Percentiles rank a stretch among this genome's conserved stretches.
Conservation (phyloP, 2,797 vertebrate genomes). For the Smutsia gigantea region DNA sequence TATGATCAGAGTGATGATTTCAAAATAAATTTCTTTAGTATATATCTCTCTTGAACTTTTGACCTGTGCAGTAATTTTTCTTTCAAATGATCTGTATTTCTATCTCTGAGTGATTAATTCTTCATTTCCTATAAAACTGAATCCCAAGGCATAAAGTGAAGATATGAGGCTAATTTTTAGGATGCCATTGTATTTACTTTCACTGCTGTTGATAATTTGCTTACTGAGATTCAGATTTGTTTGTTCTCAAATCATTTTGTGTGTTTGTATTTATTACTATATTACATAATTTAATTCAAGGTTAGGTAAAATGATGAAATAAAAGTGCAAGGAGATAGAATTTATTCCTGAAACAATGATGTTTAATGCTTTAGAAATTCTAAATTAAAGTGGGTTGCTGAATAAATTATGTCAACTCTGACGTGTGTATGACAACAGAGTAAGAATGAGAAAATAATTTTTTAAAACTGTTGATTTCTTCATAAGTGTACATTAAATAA, state of each 20-base stretch:
- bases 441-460: not conserved
- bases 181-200: not conserved
- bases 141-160: not conserved
- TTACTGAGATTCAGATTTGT: not conserved
- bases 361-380: not conserved
- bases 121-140: not conserved
- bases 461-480: not conserved
- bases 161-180: not conserved
- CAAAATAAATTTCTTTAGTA: not conserved
- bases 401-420: not conserved
- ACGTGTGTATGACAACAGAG: not conserved
- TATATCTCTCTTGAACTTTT: not conserved
- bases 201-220: not conserved
- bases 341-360: not conserved
- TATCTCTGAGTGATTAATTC: not conserved
- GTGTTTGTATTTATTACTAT: not conserved
- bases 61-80: not conserved
- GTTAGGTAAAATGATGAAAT: not conserved
- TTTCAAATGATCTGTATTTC: not conserved
- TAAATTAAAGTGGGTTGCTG: not conserved
- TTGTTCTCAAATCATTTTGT: not conserved
- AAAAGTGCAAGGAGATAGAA: not conserved
- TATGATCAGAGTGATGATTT: not conserved
- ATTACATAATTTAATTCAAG: not conserved
- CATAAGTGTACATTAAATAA: not conserved